phyloP scores from a whole-genome alignment of 2,888 invertebrate species.

The Pterostichus niger region DNA sequence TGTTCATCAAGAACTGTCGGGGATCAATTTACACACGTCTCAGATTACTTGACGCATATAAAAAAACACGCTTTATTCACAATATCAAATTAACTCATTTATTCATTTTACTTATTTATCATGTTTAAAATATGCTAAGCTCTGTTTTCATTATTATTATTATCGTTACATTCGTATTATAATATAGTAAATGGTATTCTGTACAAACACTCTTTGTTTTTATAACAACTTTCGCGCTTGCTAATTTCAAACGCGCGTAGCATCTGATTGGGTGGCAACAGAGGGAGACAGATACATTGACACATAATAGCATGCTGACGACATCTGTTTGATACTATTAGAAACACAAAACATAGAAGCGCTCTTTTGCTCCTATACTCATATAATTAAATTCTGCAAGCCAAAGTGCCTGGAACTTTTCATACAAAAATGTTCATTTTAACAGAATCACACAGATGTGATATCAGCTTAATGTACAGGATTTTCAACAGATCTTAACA shows the following conservation, averaged over 20 bases:
- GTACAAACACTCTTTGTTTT: slow-evolving; percentile 60
- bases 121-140: slow-evolving; percentile 64
- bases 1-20: slow-evolving; percentile 57
- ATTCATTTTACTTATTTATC: slow-evolving; percentile 54
- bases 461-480: too few relatives aligned
- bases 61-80: slow-evolving; percentile 61
- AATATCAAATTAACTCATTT: slow-evolving; percentile 59
- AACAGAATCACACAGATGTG: too few relatives aligned
- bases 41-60: slow-evolving; percentile 51
- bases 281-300: too few relatives aligned
- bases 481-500: too few relatives aligned
- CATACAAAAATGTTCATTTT: too few relatives aligned
- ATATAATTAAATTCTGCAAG: too few relatives aligned
- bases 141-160: slow-evolving; percentile 64
- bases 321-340: neutral
- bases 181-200: slow-evolving; percentile 55
- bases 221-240: slow-evolving; percentile 8
- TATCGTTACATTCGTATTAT: slow-evolving; percentile 65
- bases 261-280: too few relatives aligned
- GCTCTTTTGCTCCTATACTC: too few relatives aligned
- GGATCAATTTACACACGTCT: slow-evolving; percentile 59
- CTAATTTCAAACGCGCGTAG: too few relatives aligned
- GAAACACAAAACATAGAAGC: too few relatives aligned
- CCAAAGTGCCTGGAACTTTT: too few relatives aligned
- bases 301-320: too few relatives aligned